Evolutionary conservation across 1,140 invertebrate species (phyloP).

Genomic region (Tetramorium simillimum): DNA sequence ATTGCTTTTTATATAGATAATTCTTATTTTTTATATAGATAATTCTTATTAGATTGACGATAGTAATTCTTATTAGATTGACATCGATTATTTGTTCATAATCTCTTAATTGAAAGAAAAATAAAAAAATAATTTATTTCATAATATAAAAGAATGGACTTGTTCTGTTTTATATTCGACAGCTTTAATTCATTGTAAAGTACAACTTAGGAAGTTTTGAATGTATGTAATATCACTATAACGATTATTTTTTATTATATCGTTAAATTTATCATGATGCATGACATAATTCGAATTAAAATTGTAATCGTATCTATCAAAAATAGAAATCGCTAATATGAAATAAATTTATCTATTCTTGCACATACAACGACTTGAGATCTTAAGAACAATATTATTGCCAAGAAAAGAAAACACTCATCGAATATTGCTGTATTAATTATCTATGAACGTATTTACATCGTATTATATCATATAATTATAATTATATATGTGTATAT

Average conservation of each 20-base stretch:
- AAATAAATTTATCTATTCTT: slow-evolving; percentile 42
- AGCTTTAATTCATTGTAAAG: slow-evolving; percentile 32
- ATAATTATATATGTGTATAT: slow-evolving; percentile 58
- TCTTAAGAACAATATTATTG: slow-evolving; percentile 32
- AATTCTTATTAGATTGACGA: too few species aligned
- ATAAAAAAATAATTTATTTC: background rate
- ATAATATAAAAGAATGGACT: background rate
- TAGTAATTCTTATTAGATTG: too few species aligned
- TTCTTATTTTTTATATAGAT: background rate
- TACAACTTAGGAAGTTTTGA: slow-evolving; percentile 2
- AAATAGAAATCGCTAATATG: background rate
- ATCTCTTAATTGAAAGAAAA: background rate
- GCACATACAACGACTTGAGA: slow-evolving; percentile 69
- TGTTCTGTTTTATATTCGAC: slow-evolving; percentile 26
- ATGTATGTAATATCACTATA: background rate
- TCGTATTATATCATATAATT: slow-evolving; percentile 39
- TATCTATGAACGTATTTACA: slow-evolving; percentile 52
- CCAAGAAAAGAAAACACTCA: slow-evolving; percentile 45
- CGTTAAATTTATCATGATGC: slow-evolving; percentile 25
- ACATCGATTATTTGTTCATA: slow-evolving; percentile 2
- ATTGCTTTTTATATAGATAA: background rate
- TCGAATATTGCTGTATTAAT: slow-evolving; percentile 20
- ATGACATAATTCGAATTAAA: slow-evolving; percentile 19
- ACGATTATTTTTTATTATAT: slow-evolving; percentile 16
- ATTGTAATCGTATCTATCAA: slow-evolving; percentile 4